These are phyloP conservation scores for Melieria picta DNA, from an alignment of 2,888 invertebrate genomes.

Conservation along the genomic window DNA sequence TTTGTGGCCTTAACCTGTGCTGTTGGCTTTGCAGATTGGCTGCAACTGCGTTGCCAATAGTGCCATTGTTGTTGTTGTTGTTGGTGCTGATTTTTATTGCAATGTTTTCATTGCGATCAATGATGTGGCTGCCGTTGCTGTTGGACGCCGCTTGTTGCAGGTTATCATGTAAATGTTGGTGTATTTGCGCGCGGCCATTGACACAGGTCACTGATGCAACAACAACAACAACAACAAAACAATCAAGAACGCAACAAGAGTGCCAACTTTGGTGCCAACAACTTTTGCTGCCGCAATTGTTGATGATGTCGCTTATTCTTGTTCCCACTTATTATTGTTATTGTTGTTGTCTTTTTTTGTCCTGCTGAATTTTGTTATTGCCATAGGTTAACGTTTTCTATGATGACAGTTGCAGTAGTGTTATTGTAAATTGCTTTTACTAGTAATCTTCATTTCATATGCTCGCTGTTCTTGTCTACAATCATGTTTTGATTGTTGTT, in stretches of 20 bases:
- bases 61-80: slow-evolving; percentile 10
- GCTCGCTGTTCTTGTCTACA: too few relatives aligned
- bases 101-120: slow-evolving; percentile 24
- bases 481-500: background rate
- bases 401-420: too few relatives aligned
- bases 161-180: slow-evolving; percentile 43
- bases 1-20: background rate
- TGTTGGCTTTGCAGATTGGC: slow-evolving; percentile 28
- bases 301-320: slow-evolving; percentile 16
- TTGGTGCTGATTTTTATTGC: slow-evolving; percentile 22
- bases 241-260: slow-evolving; percentile 7
- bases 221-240: slow-evolving; percentile 14
- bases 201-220: slow-evolving; percentile 43
- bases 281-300: slow-evolving; percentile 10
- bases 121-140: slow-evolving; percentile 20
- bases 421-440: too few relatives aligned
- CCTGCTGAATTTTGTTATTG: too few relatives aligned
- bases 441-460: too few relatives aligned
- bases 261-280: background rate
- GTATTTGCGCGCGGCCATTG: slow-evolving; percentile 43
- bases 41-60: slow-evolving; percentile 10
- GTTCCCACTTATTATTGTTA: slow-evolving; percentile 8
- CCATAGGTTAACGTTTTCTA: too few relatives aligned
- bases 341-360: slow-evolving; percentile 31
- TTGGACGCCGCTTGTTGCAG: slow-evolving; percentile 32